Evolutionary conservation across 2,888 invertebrate genomes (phyloP).

Genomic region (Dorcus hopei): DNA sequence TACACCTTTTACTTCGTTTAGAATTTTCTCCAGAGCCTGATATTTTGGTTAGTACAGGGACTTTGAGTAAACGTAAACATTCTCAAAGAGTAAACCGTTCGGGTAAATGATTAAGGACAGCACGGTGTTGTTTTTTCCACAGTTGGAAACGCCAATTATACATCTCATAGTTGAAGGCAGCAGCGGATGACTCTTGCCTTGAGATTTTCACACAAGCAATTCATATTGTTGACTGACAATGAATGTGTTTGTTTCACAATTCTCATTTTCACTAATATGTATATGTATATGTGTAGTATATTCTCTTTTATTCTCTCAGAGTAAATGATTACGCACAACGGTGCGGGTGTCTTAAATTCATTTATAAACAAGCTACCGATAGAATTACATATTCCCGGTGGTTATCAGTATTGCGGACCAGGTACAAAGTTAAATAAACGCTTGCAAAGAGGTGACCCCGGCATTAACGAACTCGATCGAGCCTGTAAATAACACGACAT

Average conservation of each 20-base stretch:
- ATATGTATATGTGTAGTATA: not conserved
- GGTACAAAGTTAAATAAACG: not conserved
- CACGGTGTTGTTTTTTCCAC: slow-evolving; percentile 42
- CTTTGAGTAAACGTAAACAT: slow-evolving; percentile 41
- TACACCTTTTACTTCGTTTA: slow-evolving; percentile 26
- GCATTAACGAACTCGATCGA: not conserved
- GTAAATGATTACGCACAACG: not conserved
- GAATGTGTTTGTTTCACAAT: not conserved
- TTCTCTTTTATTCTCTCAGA: not conserved
- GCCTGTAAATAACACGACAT: slow-evolving; percentile 6
- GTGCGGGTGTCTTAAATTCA: not conserved
- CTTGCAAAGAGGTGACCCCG: not conserved
- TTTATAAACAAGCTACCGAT: not conserved
- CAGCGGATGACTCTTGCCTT: not conserved
- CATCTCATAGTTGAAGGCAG: slow-evolving; percentile 2
- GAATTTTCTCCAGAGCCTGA: slow-evolving; percentile 26
- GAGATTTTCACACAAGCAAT: no score
- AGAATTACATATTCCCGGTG: not conserved
- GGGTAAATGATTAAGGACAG: slow-evolving; percentile 34
- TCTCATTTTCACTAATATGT: not conserved
- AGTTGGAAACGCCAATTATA: slow-evolving; percentile 38
- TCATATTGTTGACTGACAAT: no score
- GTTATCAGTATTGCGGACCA: not conserved
- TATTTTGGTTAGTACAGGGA: slow-evolving; percentile 36
- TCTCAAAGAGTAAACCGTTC: slow-evolving; percentile 41